phyloP scores from a whole-genome alignment of 35 echinoderm and acorn worm genomes.

The Stichopus chloronotus region DNA sequence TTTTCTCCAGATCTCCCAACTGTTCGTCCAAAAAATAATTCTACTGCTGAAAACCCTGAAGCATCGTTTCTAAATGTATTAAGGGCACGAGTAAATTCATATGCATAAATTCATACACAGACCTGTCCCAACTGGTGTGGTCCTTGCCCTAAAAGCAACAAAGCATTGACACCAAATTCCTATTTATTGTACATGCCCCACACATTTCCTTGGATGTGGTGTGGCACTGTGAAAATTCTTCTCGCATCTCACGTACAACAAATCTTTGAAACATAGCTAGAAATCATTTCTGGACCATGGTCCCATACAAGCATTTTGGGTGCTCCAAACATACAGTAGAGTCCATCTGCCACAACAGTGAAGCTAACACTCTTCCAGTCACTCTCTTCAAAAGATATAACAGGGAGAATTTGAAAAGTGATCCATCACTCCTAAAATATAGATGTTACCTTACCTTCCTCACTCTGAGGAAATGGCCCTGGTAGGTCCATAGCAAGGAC shows the following conservation, averaged over 20 bases:
- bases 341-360: neutral
- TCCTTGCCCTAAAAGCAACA: neutral
- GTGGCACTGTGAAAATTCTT: neutral
- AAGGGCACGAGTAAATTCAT: neutral
- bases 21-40: conserved; percentile 2
- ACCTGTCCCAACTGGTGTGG: neutral
- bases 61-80: conserved; percentile 19
- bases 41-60: neutral
- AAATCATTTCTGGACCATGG: conserved; percentile 14
- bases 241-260: neutral
- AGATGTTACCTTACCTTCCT: conserved; percentile 22
- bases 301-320: too few relatives aligned
- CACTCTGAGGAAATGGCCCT: conserved; percentile 54
- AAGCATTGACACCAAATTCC: conserved; percentile 36
- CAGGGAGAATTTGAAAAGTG: conserved; percentile 31
- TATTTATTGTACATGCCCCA: neutral
- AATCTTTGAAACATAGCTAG: neutral
- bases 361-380: conserved; percentile 9
- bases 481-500: conserved; percentile 36
- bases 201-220: neutral
- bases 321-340: neutral
- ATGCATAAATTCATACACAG: neutral
- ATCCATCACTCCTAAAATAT: conserved; percentile 12
- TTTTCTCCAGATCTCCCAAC: neutral
- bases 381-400: conserved; percentile 30